A percentile compares a stretch with the other conserved stretches of the same genome.
Evolutionary conservation across 1,140 invertebrate genomes (phyloP).

Genomic region (Drosophila tropicalis): DNA sequence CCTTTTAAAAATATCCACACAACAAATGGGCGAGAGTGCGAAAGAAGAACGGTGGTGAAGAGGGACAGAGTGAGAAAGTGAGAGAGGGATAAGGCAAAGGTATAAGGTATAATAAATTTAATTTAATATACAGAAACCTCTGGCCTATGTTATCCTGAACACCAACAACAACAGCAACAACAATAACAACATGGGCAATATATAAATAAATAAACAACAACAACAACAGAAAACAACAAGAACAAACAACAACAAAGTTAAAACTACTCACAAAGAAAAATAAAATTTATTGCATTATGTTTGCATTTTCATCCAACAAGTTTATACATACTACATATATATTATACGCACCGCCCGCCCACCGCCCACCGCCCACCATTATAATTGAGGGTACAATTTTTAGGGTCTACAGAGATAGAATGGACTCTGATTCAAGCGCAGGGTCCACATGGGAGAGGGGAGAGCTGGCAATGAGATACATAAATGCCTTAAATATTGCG

Average conservation of each 20-base stretch:
- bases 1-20: slow-evolving; percentile 54
- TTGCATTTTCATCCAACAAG: slow-evolving; percentile 66
- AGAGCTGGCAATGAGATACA: not conserved
- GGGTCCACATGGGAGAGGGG: too few species aligned
- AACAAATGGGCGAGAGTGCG: not conserved
- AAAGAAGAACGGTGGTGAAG: slow-evolving; percentile 13
- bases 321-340: slow-evolving; percentile 16
- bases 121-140: slow-evolving; percentile 71
- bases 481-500: slow-evolving; percentile 12
- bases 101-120: slow-evolving; percentile 68
- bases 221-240: slow-evolving; percentile 32
- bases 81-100: slow-evolving; percentile 1
- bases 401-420: too few species aligned
- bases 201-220: slow-evolving; percentile 24
- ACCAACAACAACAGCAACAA: not conserved
- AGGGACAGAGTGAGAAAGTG: slow-evolving; percentile 1
- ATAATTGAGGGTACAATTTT: too few species aligned
- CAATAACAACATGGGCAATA: slow-evolving; percentile 14
- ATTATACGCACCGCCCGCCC: too few species aligned
- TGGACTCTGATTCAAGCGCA: too few species aligned
- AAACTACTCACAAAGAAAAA: slow-evolving; percentile 55
- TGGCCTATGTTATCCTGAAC: slow-evolving; percentile 56
- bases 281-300: slow-evolving; percentile 73
- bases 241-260: slow-evolving; percentile 36
- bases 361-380: too few species aligned